Base-by-base conservation (phyloP, 2,113 vertebrate genomes). In the Diadophis punctatus region DNA sequence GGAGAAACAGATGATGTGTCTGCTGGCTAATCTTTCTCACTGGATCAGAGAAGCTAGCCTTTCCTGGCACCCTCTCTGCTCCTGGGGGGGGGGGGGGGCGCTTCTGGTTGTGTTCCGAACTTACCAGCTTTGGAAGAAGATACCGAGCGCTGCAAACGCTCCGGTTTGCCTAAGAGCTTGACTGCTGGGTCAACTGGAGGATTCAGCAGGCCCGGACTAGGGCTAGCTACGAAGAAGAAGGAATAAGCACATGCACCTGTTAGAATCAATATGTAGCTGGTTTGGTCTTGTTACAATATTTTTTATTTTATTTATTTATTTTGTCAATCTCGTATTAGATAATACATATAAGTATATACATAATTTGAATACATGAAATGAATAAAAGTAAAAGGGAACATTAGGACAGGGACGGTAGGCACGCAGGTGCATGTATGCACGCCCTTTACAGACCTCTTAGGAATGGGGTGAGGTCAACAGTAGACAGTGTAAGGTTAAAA, bases 91-190 rank as follows among this genome's bases (percentile, higher is more conserved):
- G 25, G 25, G 23, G 48, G 23, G 0, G n/a, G n/a, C n/a, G 49
- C 8, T n/a, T 23, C 60, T 16, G 1, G 58, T 0, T 34, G 48
- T 39, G 8, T n/a, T 0, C 51, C 2, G 0, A 92, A 95, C 98
- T 53, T 96, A 98, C 98, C 98, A 0, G 98, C 97, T 0, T 98
- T 97, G 88, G 98, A 91, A 0, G 98, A 98, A 0, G 98, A 98
- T 12, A 98, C 93, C 9, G 98, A 98, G 91, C 97, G 98, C 84
- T 98, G 98, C 91, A 99, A 97, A 0, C 97, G 93, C 3, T 99
- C 98, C 2, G 96, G 96, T 94, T 98, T 98, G 86, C 97, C 96
- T 84, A 95, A 91, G 22, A 97, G 96, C 93, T 97, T 98, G n/a
- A 97, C 94, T 4, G 97, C 96, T 0, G 97, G 98, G 88, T 99